Percentiles rank a stretch among this genome's conserved stretches.
Evolutionary conservation across 2,113 vertebrate species (phyloP).

Genomic region (Hyla sarda): DNA sequence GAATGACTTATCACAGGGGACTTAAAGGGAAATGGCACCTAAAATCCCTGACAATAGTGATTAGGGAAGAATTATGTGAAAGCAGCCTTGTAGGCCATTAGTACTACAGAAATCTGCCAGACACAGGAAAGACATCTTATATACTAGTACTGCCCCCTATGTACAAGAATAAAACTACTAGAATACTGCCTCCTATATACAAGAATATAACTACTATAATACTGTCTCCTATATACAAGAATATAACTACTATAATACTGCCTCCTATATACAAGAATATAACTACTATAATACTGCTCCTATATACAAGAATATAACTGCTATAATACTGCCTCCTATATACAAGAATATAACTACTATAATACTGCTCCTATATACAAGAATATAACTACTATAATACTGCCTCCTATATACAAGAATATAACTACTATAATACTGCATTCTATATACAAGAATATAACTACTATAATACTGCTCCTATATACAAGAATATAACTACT

Average conservation of each 20-base stretch:
- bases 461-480: no score
- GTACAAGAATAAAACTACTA: background rate
- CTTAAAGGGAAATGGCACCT: background rate
- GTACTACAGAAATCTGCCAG: background rate
- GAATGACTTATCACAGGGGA: background rate
- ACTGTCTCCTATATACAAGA: no score
- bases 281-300: no score
- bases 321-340: background rate
- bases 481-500: no score
- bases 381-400: constrained; percentile 1
- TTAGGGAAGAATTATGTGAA: background rate
- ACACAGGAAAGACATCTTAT: no score
- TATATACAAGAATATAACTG: no score
- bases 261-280: no score
- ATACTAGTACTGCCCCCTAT: no score
- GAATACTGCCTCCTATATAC: no score
- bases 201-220: no score
- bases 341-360: constrained; percentile 1
- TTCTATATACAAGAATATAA: no score
- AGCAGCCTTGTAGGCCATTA: background rate
- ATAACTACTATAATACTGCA: background rate
- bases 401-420: background rate
- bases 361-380: background rate
- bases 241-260: background rate
- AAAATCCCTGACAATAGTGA: background rate